A percentile compares a stretch with the other conserved stretches of the same genome.
Conservation (phyloP, 2,888 invertebrate genomes). For the Dysmachus trigonus region DNA sequence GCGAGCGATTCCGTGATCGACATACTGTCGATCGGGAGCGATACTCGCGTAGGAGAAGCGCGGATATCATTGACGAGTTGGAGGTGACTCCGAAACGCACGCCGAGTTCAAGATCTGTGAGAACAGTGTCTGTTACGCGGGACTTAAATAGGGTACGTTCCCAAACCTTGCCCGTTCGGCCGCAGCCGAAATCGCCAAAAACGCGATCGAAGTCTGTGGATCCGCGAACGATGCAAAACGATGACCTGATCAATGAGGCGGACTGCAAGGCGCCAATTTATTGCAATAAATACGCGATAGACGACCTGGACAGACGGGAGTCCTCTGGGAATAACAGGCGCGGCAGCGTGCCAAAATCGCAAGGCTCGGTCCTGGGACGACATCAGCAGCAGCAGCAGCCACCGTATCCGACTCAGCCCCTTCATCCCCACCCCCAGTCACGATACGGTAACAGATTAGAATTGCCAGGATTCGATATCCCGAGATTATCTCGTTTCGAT, state of each 20-base stretch:
- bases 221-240: constrained; percentile 56
- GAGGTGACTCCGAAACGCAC: constrained; percentile 57
- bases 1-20: constrained; percentile 62
- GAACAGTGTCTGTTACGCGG: constrained; percentile 43
- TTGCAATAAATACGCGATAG: constrained; percentile 76
- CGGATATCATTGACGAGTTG: constrained; percentile 55
- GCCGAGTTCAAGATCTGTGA: constrained; percentile 58
- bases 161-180: constrained; percentile 51
- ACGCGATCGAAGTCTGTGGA: constrained; percentile 61
- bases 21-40: constrained; percentile 66
- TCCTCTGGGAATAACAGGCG: constrained; percentile 46
- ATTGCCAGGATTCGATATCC: constrained; percentile 55
- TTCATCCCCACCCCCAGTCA: constrained; percentile 9
- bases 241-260: constrained; percentile 58
- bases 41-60: constrained; percentile 52
- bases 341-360: constrained; percentile 34
- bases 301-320: constrained; percentile 57
- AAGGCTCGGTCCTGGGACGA: constrained; percentile 54
- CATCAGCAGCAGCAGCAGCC: too few species aligned
- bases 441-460: constrained; percentile 60
- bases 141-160: constrained; percentile 57
- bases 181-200: constrained; percentile 53
- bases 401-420: background rate
- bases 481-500: constrained; percentile 47
- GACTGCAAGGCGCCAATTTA: constrained; percentile 71